Conservation (phyloP, 1,140 invertebrate genomes). For the Caenorhabditis brenneri region DNA sequence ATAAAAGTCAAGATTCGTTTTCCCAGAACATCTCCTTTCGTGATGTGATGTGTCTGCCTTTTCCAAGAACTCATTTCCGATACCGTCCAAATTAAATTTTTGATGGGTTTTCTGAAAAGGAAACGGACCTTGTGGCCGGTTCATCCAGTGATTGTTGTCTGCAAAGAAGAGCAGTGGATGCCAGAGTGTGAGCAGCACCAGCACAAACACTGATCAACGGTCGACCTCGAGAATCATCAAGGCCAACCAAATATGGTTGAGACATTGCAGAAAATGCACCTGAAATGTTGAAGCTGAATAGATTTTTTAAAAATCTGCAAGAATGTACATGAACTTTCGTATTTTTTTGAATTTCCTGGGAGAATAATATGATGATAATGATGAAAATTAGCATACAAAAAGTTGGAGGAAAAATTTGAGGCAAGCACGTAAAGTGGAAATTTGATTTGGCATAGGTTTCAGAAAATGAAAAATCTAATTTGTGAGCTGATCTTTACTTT, state of each 20-base stretch:
- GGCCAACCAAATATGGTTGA: conserved; percentile 50
- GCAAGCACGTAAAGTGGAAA: too few species aligned
- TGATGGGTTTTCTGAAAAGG: neutral
- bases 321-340: too few species aligned
- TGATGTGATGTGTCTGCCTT: too few species aligned
- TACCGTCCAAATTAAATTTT: neutral
- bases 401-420: too few species aligned
- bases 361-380: too few species aligned
- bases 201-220: conserved; percentile 51
- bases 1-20: neutral
- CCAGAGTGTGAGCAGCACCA: conserved; percentile 52
- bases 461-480: too few species aligned
- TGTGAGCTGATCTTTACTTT: too few species aligned
- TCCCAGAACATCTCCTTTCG: too few species aligned
- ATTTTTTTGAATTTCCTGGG: too few species aligned
- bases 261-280: conserved; percentile 52
- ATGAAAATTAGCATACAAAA: too few species aligned
- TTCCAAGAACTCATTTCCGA: neutral
- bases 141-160: conserved; percentile 53
- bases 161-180: conserved; percentile 52
- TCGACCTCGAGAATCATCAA: conserved; percentile 47
- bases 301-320: too few species aligned
- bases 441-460: too few species aligned
- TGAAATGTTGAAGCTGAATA: neutral
- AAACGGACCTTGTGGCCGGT: conserved; percentile 46